Evolutionary conservation across 2,888 invertebrate genomes (phyloP), one percentile per base, ranked within the genome.

Genomic region (Acanthococcus lagerstroemiae): DNA sequence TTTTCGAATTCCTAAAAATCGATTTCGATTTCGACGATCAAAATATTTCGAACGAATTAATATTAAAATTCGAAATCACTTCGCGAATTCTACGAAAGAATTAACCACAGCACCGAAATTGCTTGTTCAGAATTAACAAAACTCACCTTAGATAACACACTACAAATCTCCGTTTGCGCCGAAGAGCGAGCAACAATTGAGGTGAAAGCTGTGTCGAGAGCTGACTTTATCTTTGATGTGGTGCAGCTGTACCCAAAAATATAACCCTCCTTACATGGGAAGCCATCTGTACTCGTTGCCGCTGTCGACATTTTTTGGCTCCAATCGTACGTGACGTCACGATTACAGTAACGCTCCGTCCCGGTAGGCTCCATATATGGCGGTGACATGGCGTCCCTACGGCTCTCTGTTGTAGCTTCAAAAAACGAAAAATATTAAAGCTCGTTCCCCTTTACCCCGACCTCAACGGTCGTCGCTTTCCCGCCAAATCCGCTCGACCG

Each of bases 211-310:
- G 50, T 52, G 52, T 24, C 50, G 50, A 37, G 25, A 52, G 61
- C 61, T 61, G 48, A 61, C 61, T 61, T 61, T 61, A 61, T 61
- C 61, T 52, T 27, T 52, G 61, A 61, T 58, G 61, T 61, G 61
- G 61, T 50, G 61, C 61, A 61, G 66, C 65, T 60, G 67, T 66
- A 67, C 56, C 70, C 70, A 67, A 67, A 70, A 70, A 69, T 70
- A 69, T 70, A 69, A 55, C 68, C 69, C 69, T 68, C 68, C 69
- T 65, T 69, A 70, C 68, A 69, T 65, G 69, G 70, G 66, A 69
- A 67, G 68, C 68, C 68, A 56, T 56, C 61, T 61, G 61, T 61
- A 50, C 50, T 26, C 52, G 19, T 52, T 22, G 21, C 27, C 50
- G 61, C 61, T 52, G 61, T 61, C 52, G 61, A 61, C 52, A 61